Conservation (phyloP, 2,888 invertebrate genomes). For the Latrodectus elegans region DNA sequence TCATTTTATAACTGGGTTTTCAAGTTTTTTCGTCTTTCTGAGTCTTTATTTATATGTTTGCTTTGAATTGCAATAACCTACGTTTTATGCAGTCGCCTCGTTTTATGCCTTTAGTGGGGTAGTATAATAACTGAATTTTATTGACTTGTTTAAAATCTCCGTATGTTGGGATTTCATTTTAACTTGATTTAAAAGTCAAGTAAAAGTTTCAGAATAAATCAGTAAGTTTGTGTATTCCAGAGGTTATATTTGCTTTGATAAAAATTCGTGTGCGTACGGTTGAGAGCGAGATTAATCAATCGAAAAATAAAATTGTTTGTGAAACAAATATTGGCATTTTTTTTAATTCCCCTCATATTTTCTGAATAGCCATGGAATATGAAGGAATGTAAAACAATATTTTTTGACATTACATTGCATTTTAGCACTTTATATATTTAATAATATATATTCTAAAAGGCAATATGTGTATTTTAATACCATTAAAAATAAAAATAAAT, state of each 20-base stretch:
- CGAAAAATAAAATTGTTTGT: too few relatives aligned
- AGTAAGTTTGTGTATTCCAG: neutral
- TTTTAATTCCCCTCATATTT: too few relatives aligned
- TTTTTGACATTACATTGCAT: too few relatives aligned
- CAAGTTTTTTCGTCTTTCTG: neutral
- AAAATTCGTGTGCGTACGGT: neutral
- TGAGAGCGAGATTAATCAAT: too few relatives aligned
- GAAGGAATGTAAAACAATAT: too few relatives aligned
- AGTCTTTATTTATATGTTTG: slow-evolving; percentile 1
- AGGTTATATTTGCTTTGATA: neutral
- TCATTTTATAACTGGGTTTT: slow-evolving; percentile 19
- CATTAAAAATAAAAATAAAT: too few relatives aligned
- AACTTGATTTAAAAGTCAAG: neutral
- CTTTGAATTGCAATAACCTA: slow-evolving; percentile 28
- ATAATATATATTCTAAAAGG: too few relatives aligned
- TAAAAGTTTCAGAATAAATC: neutral
- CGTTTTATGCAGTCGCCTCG: slow-evolving; percentile 1
- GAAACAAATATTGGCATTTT: too few relatives aligned
- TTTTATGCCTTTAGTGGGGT: neutral
- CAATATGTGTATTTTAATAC: too few relatives aligned
- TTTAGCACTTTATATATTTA: too few relatives aligned
- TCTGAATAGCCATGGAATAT: too few relatives aligned
- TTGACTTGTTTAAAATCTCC: neutral
- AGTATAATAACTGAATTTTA: neutral
- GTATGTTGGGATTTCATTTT: neutral